A percentile compares a stretch with the other conserved stretches of the same genome.
Evolutionary conservation across 2,888 invertebrate genomes (phyloP).

Genomic region (Drosophila nigricruria): DNA sequence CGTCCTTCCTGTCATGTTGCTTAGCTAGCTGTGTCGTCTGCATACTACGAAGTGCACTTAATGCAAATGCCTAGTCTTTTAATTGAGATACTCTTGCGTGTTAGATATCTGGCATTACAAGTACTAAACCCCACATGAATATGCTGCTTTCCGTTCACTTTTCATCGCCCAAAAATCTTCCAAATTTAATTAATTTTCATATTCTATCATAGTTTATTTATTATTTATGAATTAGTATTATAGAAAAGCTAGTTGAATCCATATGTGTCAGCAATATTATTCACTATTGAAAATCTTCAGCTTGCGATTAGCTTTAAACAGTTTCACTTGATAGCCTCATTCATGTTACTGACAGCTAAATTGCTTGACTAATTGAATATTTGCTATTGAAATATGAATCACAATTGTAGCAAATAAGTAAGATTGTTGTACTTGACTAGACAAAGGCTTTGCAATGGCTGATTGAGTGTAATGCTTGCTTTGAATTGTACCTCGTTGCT

Average conservation of each 20-base stretch:
- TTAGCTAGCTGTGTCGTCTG: not conserved
- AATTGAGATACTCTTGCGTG: conserved; percentile 48
- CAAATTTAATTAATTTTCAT: not conserved
- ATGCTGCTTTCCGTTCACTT: not conserved
- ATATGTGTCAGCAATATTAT: not conserved
- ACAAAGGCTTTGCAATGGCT: too few relatives aligned
- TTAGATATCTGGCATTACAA: conserved; percentile 23
- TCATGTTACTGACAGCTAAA: not conserved
- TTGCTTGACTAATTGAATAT: conserved; percentile 2
- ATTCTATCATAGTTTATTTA: not conserved
- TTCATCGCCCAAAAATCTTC: not conserved
- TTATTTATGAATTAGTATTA: not conserved
- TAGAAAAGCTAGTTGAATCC: not conserved
- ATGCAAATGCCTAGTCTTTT: conserved; percentile 55
- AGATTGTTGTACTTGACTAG: too few relatives aligned
- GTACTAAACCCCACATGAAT: not conserved
- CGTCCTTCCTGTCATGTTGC: conserved; percentile 39
- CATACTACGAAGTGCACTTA: conserved; percentile 45
- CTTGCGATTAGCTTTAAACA: not conserved
- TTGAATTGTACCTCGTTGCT: too few relatives aligned
- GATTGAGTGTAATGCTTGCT: too few relatives aligned
- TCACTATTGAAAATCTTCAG: not conserved
- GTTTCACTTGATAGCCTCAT: not conserved
- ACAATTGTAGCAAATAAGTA: not conserved
- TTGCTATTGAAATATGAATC: not conserved